phyloP scores from a whole-genome alignment of 2,888 invertebrate species.

The Allolobophora icterica region DNA sequence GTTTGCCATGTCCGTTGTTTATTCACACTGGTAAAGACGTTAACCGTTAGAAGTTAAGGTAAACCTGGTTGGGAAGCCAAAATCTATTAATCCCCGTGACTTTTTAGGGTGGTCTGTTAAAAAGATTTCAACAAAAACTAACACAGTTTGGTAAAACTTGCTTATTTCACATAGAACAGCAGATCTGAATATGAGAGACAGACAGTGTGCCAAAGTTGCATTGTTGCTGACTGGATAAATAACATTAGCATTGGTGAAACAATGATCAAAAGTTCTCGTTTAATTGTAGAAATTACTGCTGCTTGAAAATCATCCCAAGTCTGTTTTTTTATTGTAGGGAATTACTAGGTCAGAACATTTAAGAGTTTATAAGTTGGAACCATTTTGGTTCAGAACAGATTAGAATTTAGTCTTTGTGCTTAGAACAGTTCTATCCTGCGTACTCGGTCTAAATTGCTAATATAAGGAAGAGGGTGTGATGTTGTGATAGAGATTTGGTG shows the following conservation, averaged over 20 bases:
- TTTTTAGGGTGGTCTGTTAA: not conserved
- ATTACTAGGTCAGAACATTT: not conserved
- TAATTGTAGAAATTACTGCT: not conserved
- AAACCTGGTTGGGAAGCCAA: not conserved
- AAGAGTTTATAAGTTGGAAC: not conserved
- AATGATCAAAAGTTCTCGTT: not conserved
- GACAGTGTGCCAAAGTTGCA: not conserved
- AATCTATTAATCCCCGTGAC: not conserved
- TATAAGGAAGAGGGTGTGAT: not conserved
- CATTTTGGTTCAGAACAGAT: not conserved
- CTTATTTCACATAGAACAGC: not conserved
- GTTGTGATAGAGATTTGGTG: not conserved
- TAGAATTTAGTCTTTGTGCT: not conserved
- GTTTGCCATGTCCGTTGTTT: not conserved
- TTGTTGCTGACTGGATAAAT: not conserved
- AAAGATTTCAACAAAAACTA: not conserved
- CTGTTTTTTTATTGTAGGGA: not conserved
- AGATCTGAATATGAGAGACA: not conserved
- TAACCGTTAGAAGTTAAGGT: not conserved
- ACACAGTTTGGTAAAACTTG: not conserved
- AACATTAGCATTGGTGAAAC: not conserved
- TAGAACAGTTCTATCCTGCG: not conserved
- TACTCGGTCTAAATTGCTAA: not conserved
- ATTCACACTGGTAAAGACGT: not conserved
- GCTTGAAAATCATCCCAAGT: not conserved